phyloP scores from a whole-genome alignment of 1,140 invertebrate species.

The Tetramorium simillimum region DNA sequence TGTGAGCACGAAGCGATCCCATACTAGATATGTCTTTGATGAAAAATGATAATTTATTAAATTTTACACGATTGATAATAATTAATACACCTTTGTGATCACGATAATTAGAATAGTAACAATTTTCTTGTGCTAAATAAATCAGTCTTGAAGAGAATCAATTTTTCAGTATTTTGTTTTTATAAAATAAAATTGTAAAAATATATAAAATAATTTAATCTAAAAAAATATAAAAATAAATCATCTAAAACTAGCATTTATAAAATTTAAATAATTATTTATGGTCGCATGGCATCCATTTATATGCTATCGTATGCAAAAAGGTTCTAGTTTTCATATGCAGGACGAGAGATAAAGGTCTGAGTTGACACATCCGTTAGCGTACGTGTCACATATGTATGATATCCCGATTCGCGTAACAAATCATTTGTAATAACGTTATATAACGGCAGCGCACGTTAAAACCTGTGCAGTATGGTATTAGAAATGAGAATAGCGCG shows the following conservation, averaged over 20 bases:
- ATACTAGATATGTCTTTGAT: neutral
- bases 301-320: neutral
- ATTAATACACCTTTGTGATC: neutral
- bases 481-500: neutral
- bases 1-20: too few relatives aligned
- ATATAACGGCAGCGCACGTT: neutral
- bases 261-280: slow-evolving; percentile 16
- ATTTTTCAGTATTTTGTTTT: neutral
- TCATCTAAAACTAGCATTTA: neutral
- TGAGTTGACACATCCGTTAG: slow-evolving; percentile 13
- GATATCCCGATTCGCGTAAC: slow-evolving; percentile 2
- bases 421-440: slow-evolving; percentile 12
- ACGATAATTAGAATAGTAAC: neutral
- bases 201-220: neutral
- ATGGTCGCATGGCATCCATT: neutral
- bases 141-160: neutral
- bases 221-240: neutral
- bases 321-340: slow-evolving; percentile 13
- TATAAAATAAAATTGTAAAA: neutral
- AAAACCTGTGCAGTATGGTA: neutral
- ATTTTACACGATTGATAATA: neutral
- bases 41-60: neutral
- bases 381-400: neutral
- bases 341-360: slow-evolving; percentile 15
- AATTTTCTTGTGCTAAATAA: neutral